phyloP scores from a whole-genome alignment of 2,888 invertebrate genomes.

The Argyra leucocephala region DNA sequence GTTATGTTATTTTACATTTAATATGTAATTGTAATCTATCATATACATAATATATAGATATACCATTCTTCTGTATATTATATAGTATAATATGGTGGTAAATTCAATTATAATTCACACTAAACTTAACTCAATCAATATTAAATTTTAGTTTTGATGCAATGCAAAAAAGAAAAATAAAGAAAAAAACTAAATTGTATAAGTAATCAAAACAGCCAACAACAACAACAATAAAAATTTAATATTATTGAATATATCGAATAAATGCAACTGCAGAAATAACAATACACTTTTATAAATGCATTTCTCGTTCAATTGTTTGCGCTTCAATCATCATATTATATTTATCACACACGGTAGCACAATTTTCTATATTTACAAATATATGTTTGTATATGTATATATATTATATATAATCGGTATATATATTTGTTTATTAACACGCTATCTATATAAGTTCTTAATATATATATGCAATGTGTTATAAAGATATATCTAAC shows the following conservation, averaged over 20 bases:
- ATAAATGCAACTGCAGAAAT: neutral
- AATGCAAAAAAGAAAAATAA: neutral
- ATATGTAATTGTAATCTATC: no score
- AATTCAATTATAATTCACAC: conserved; percentile 1
- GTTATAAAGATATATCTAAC: no score
- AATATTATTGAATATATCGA: neutral
- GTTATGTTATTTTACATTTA: no score
- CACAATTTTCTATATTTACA: neutral
- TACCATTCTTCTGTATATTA: no score
- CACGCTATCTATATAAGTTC: no score
- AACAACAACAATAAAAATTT: no score
- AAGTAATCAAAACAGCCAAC: no score
- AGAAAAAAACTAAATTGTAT: neutral
- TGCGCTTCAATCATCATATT: neutral
- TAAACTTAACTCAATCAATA: neutral
- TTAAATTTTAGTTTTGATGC: neutral
- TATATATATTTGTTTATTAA: no score
- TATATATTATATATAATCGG: no score
- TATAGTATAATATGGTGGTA: neutral
- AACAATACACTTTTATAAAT: neutral
- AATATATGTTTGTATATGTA: no score
- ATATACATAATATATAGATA: no score
- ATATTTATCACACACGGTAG: neutral
- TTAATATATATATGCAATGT: no score
- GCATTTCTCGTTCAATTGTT: neutral